These are phyloP conservation scores for Trichogramma dendrolimi DNA, from an alignment of 2,888 invertebrate species.

Conservation along the genomic window DNA sequence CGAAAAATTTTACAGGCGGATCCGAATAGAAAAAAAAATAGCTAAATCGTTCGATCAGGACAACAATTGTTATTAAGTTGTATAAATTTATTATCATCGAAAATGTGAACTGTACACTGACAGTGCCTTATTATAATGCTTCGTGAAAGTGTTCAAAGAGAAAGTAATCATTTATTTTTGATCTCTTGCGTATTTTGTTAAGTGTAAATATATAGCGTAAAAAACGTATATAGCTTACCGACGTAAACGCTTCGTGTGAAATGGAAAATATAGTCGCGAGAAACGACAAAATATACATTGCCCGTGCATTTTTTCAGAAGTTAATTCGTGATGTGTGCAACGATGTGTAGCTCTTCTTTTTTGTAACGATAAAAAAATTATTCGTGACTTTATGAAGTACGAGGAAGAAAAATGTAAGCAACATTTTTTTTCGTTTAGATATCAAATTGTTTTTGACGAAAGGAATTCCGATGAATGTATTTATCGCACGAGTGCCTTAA, in stretches of 20 bases:
- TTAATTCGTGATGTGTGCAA: too few species aligned
- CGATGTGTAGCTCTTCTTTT: too few species aligned
- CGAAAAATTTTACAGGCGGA: too few species aligned
- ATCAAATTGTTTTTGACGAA: constrained; percentile 16
- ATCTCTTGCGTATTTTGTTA: constrained; percentile 26
- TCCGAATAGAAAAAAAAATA: too few species aligned
- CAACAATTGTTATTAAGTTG: too few species aligned
- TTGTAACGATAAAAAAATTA: not conserved
- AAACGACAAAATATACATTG: too few species aligned
- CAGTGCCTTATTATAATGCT: constrained; percentile 22
- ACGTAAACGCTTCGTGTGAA: too few species aligned
- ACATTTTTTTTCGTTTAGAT: constrained; percentile 14
- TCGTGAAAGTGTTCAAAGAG: constrained; percentile 25
- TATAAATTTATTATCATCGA: too few species aligned
- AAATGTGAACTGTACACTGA: not conserved
- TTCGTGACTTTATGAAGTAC: constrained; percentile 5
- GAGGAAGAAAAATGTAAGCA: constrained; percentile 19
- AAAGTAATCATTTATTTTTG: constrained; percentile 26
- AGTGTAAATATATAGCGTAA: constrained; percentile 20
- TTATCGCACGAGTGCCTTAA: constrained; percentile 49
- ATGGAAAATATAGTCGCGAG: too few species aligned
- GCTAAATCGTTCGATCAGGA: too few species aligned
- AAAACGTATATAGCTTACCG: constrained; percentile 5
- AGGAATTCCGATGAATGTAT: constrained; percentile 33
- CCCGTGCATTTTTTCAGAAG: too few species aligned